These are phyloP conservation scores for Bothrops jararaca DNA, from an alignment of 2,113 vertebrate species.

Conservation along the genomic window DNA sequence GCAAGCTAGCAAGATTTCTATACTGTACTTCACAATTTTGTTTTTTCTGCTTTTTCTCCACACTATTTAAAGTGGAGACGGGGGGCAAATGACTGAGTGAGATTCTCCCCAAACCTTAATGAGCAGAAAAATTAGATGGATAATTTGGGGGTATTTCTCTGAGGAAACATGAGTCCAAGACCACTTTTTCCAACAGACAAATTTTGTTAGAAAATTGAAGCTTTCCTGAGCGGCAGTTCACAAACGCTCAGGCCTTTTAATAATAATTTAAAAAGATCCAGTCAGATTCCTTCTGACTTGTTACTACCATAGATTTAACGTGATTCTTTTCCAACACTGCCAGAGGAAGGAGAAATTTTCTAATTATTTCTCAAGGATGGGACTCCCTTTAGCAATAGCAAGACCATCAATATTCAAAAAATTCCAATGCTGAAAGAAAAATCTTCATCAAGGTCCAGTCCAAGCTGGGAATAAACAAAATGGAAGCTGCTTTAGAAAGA, in stretches of 20 bases:
- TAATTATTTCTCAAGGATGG: neutral
- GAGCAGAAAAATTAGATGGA: neutral
- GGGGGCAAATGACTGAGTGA: neutral
- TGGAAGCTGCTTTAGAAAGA: too few relatives aligned
- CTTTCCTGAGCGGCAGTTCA: neutral
- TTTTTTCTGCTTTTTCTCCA: too few relatives aligned
- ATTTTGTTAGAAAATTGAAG: neutral
- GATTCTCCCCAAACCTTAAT: neutral
- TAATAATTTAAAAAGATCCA: neutral
- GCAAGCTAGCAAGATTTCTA: neutral
- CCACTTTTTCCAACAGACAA: neutral
- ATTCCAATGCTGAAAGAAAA: too few relatives aligned
- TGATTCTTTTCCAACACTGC: neutral
- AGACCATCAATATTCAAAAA: neutral
- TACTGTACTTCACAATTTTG: neutral
- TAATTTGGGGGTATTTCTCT: neutral
- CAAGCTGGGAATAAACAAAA: too few relatives aligned
- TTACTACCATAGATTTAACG: neutral
- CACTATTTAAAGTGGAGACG: neutral
- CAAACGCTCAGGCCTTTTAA: neutral
- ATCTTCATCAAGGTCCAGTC: too few relatives aligned
- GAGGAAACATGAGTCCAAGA: neutral
- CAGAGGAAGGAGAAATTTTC: neutral
- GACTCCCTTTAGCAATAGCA: neutral
- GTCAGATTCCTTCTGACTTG: neutral